Evolutionary conservation across 2,888 invertebrate species (phyloP).

Genomic region (Platerodrilus igneus): DNA sequence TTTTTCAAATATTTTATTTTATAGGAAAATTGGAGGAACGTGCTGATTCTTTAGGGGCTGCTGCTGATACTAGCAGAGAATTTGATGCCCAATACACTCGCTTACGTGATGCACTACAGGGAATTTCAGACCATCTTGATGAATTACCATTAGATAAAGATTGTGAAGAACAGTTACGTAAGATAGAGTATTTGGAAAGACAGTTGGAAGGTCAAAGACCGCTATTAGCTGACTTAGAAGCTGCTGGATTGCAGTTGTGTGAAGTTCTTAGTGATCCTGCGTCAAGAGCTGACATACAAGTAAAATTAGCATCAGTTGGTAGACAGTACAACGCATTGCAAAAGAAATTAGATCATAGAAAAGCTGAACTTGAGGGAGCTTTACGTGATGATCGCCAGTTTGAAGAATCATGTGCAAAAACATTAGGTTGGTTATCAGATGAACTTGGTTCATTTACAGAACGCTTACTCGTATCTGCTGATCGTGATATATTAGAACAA

Average conservation of each 20-base stretch:
- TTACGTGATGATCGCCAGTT: slow-evolving; percentile 83
- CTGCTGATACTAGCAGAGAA: slow-evolving; percentile 87
- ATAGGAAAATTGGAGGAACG: slow-evolving; percentile 75
- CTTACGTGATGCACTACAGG: slow-evolving; percentile 80
- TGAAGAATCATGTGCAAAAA: slow-evolving; percentile 81
- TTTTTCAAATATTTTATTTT: slow-evolving; percentile 46
- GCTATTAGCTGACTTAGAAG: slow-evolving; percentile 79
- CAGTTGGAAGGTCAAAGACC: slow-evolving; percentile 87
- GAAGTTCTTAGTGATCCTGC: slow-evolving; percentile 86
- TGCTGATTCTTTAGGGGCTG: slow-evolving; percentile 84
- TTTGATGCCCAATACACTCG: slow-evolving; percentile 85
- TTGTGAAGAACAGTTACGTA: slow-evolving; percentile 80
- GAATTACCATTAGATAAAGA: slow-evolving; percentile 75
- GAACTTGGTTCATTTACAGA: slow-evolving; percentile 72
- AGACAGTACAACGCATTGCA: slow-evolving; percentile 84
- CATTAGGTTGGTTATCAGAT: slow-evolving; percentile 84
- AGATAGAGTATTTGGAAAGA: slow-evolving; percentile 81
- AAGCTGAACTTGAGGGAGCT: slow-evolving; percentile 81
- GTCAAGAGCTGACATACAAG: slow-evolving; percentile 84
- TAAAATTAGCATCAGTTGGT: slow-evolving; percentile 80
- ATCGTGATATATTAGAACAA: slow-evolving; percentile 73
- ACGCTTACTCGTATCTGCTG: slow-evolving; percentile 80
- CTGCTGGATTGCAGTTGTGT: slow-evolving; percentile 83
- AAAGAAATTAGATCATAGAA: slow-evolving; percentile 82
- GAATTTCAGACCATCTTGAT: slow-evolving; percentile 82